Evolutionary conservation across 2,113 vertebrate species (phyloP), one percentile per base, ranked within the genome.

Genomic region (Ifrita kowaldi): DNA sequence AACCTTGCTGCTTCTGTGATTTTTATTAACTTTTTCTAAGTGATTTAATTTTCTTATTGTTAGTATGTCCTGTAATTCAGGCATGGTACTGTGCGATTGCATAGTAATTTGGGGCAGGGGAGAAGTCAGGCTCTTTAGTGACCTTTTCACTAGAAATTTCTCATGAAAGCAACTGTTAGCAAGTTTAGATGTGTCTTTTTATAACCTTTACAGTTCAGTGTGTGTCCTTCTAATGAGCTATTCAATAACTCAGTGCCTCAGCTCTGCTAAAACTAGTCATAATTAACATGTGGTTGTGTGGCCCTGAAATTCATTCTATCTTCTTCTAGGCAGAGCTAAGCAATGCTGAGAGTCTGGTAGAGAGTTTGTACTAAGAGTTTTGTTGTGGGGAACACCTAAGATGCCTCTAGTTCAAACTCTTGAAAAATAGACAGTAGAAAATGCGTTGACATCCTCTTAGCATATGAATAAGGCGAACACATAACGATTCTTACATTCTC

Each of bases 71-170:
- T 70, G 83, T 94, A 74, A 71, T 77, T 62, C 62, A 64, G 53
- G 49, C 18, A 64, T 33, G 13, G 37, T 53, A 74, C 49, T 63
- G n/a, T 41, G 78, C 56, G 91, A 69, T 84, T 85, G 77, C n/a
- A 44, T 52, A 39, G 37, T 75, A 97, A 95, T 96, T 96, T 95
- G 92, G 69, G 97, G 63, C 69, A 91, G 49, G 77, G 83, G 64
- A 93, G 84, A 97, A 94, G 78, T 93, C 92, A 87, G 63, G n/a
- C 23, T 78, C 65, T 91, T 96, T 87, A 76, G 57, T 80, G 94
- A 97, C 94, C 93, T 98, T 97, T 96, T 94, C 90, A 95, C n/a
- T 85, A 33, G 37, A 87, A 94, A 90, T 39, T 85, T 91, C 85
- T 92, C 85, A 74, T 89, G 90, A 96, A 97, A 88, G 44, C 33